phyloP scores from a whole-genome alignment of 2,888 invertebrate genomes.

The Euzophera pinguis region DNA sequence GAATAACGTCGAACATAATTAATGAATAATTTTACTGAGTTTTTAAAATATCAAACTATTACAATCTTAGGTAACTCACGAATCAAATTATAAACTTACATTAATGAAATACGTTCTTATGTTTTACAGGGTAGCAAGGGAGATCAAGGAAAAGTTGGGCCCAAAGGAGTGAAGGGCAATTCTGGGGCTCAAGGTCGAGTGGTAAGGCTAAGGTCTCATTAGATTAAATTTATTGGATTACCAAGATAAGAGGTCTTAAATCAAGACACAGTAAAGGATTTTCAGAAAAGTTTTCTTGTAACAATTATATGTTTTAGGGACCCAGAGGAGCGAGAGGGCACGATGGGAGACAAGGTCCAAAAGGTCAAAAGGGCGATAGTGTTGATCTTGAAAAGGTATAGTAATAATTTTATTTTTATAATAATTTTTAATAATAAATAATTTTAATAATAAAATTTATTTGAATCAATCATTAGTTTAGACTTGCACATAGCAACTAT shows the following conservation, averaged over 20 bases:
- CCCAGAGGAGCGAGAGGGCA: slow-evolving; percentile 28
- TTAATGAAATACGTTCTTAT: background rate
- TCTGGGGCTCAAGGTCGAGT: slow-evolving; percentile 25
- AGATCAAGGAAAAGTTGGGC: slow-evolving; percentile 35
- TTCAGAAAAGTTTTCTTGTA: background rate
- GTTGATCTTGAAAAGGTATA: slow-evolving; percentile 44
- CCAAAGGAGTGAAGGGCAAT: slow-evolving; percentile 18
- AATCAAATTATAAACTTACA: background rate
- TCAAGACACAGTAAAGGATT: background rate
- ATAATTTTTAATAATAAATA: no score
- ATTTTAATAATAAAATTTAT: no score
- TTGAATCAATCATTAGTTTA: no score
- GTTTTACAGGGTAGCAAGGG: slow-evolving; percentile 32
- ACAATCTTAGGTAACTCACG: no score
- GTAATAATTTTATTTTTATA: background rate
- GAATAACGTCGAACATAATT: no score
- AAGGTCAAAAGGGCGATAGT: slow-evolving; percentile 57
- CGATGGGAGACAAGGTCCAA: slow-evolving; percentile 38
- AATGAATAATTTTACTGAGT: no score
- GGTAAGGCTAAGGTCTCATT: slow-evolving; percentile 14
- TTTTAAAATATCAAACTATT: no score
- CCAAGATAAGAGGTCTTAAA: background rate
- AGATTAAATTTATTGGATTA: slow-evolving; percentile 8
- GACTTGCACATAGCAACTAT: no score
- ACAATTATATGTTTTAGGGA: slow-evolving; percentile 18